Evolutionary conservation across 2,113 vertebrate genomes (phyloP).

Genomic region (Ginglymostoma cirratum): DNA sequence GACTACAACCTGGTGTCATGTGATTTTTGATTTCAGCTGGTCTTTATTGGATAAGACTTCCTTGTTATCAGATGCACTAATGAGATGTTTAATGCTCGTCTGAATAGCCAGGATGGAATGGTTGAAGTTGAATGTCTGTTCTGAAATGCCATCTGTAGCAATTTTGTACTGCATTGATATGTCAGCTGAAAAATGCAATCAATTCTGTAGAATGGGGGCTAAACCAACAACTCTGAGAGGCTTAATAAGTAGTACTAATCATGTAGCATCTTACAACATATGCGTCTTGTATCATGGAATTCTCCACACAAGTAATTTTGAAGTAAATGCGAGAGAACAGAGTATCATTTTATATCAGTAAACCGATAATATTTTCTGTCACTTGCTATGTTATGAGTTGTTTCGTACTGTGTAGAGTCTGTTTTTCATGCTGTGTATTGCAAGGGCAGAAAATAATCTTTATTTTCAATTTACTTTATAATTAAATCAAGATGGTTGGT

Average conservation of each 20-base stretch:
- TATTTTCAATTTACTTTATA: slow-evolving; percentile 31
- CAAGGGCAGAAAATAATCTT: neutral
- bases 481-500: slow-evolving; percentile 33
- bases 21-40: neutral
- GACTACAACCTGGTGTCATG: too few relatives aligned
- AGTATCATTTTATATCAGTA: neutral
- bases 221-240: neutral
- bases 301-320: neutral
- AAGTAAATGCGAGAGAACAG: neutral
- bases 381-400: neutral
- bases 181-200: neutral
- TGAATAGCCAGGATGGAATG: neutral
- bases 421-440: neutral
- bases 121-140: neutral
- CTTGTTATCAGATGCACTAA: neutral
- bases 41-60: neutral
- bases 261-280: neutral
- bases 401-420: neutral
- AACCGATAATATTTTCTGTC: neutral
- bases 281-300: neutral
- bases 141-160: neutral
- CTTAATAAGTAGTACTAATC: neutral
- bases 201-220: neutral
- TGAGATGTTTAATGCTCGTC: neutral
- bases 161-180: neutral